Evolutionary conservation across 2,888 invertebrate genomes (phyloP).

Genomic region (Drosophila emarginata): DNA sequence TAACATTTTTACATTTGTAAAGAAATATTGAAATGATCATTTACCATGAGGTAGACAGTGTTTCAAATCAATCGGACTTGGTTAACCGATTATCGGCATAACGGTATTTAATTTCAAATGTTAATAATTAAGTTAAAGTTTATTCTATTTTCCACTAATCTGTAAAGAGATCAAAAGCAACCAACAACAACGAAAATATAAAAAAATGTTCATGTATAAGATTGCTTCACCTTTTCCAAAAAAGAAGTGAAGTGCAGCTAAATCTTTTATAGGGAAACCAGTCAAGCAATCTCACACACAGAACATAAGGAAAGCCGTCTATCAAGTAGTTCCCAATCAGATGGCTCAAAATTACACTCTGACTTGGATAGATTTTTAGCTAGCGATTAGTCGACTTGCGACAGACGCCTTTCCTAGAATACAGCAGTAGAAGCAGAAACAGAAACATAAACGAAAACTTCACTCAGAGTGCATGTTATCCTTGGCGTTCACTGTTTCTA

Average conservation of each 20-base stretch:
- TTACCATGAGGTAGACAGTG: background rate
- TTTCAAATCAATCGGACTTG: background rate
- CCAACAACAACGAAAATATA: constrained; percentile 82
- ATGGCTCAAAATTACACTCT: constrained; percentile 9
- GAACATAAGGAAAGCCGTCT: constrained; percentile 50
- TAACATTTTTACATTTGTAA: background rate
- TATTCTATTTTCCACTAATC: constrained; percentile 18
- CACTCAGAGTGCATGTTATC: constrained; percentile 7
- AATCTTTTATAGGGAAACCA: background rate
- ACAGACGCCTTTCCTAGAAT: constrained; percentile 2
- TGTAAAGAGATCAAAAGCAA: constrained; percentile 82
- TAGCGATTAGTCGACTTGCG: constrained; percentile 27
- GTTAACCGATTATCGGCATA: background rate
- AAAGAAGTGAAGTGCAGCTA: background rate
- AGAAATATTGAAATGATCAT: background rate
- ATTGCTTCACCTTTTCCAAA: constrained; percentile 48
- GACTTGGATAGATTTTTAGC: background rate
- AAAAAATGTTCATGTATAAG: constrained; percentile 70
- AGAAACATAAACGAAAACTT: background rate
- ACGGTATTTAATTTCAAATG: background rate
- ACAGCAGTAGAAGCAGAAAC: background rate
- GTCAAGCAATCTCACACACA: constrained; percentile 65
- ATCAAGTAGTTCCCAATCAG: constrained; percentile 27
- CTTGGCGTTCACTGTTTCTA: background rate
- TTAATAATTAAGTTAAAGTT: background rate